A percentile compares a stretch with the other conserved stretches of the same genome.
These are phyloP conservation scores for Sandelia bainsii DNA, from an alignment of 2,797 vertebrate genomes.

Conservation along the genomic window DNA sequence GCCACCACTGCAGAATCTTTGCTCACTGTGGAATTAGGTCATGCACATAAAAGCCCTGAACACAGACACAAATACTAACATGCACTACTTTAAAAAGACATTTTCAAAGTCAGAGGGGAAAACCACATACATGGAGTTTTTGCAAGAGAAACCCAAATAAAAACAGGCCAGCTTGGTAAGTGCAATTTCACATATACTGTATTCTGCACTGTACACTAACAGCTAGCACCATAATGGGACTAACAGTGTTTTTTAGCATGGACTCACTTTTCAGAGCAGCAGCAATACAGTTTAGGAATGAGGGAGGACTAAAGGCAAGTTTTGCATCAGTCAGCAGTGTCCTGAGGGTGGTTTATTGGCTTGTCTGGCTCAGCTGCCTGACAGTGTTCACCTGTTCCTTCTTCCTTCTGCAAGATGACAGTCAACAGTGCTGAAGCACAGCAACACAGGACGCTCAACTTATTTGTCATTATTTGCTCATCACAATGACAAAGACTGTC, in stretches of 20 bases:
- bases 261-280: constrained; percentile 32
- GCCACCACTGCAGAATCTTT: constrained; percentile 71
- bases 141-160: constrained; percentile 30
- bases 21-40: constrained; percentile 78
- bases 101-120: constrained; percentile 57
- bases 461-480: constrained; percentile 6
- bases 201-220: constrained; percentile 18
- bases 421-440: constrained; percentile 42
- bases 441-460: constrained; percentile 18
- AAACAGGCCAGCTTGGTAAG: constrained; percentile 13
- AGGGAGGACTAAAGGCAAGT: constrained; percentile 56
- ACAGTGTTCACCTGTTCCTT: constrained; percentile 71
- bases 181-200: constrained; percentile 33
- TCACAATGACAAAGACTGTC: not conserved
- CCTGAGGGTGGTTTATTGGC: constrained; percentile 62
- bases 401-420: constrained; percentile 44
- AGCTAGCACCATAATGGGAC: constrained; percentile 1
- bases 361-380: constrained; percentile 59
- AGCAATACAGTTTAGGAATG: constrained; percentile 44
- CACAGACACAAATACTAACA: constrained; percentile 67
- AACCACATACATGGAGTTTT: constrained; percentile 45
- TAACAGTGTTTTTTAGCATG: constrained; percentile 22
- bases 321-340: constrained; percentile 71
- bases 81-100: constrained; percentile 49
- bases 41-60: constrained; percentile 73